These are phyloP conservation scores for Calliopsis andreniformis DNA, from an alignment of 1,140 invertebrate genomes.

Conservation along the genomic window DNA sequence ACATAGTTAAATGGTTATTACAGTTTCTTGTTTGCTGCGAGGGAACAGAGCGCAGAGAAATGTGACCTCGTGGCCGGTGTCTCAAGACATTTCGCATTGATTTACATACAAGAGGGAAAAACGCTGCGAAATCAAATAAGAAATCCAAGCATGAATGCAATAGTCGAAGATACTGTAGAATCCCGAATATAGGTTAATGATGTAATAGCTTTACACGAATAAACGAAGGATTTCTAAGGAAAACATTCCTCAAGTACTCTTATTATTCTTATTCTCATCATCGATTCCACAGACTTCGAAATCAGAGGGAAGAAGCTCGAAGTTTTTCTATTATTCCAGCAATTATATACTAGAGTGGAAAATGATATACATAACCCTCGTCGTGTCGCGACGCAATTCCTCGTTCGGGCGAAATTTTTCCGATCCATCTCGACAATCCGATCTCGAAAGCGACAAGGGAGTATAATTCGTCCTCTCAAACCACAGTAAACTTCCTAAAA, in stretches of 20 bases:
- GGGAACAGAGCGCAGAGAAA: background rate
- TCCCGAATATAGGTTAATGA: constrained; percentile 21
- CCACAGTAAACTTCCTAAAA: background rate
- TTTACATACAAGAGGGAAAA: background rate
- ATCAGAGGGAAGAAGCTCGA: background rate
- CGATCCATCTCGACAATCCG: constrained; percentile 20
- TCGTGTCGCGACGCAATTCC: background rate
- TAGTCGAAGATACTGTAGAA: background rate
- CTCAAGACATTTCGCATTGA: background rate
- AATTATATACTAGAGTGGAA: background rate
- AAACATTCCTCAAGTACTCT: too few species aligned
- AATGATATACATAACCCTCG: background rate
- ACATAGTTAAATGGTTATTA: background rate
- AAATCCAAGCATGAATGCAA: constrained; percentile 1
- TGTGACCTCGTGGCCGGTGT: too few species aligned
- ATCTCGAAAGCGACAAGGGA: constrained; percentile 8
- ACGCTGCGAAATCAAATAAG: background rate
- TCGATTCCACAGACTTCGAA: background rate
- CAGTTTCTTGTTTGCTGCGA: background rate
- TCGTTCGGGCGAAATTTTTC: constrained; percentile 21
- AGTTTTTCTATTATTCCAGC: background rate
- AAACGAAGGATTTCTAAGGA: background rate
- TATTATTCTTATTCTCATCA: too few species aligned
- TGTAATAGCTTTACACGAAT: constrained; percentile 2
- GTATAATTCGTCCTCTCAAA: background rate